Evolutionary conservation across 1,140 invertebrate species (phyloP).

Genomic region (Bombus fervidus): DNA sequence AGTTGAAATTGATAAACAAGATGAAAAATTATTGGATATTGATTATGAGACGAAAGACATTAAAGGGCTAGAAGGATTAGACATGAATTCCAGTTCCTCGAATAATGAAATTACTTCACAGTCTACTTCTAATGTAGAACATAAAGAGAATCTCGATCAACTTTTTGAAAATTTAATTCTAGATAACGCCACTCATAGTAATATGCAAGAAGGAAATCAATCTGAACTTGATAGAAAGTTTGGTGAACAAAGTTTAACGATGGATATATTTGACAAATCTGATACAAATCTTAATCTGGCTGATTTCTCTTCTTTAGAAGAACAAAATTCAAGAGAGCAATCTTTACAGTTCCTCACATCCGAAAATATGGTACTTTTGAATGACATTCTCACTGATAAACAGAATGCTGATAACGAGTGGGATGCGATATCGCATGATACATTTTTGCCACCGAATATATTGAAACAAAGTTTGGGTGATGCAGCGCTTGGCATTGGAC

Average conservation of each 20-base stretch:
- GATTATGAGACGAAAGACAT: slow-evolving; percentile 62
- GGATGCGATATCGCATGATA: slow-evolving; percentile 75
- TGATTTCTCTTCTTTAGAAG: slow-evolving; percentile 60
- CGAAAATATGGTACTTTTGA: slow-evolving; percentile 76
- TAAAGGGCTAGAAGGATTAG: slow-evolving; percentile 49
- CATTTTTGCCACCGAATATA: slow-evolving; percentile 78
- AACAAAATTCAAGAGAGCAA: slow-evolving; percentile 60
- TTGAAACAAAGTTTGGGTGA: slow-evolving; percentile 79
- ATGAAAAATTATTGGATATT: slow-evolving; percentile 75
- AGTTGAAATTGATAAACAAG: slow-evolving; percentile 59
- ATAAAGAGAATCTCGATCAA: slow-evolving; percentile 69
- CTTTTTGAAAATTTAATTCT: slow-evolving; percentile 69
- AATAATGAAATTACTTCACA: slow-evolving; percentile 50
- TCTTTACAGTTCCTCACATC: slow-evolving; percentile 73
- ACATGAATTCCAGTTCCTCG: slow-evolving; percentile 50
- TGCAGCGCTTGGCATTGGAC: slow-evolving; percentile 62
- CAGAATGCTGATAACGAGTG: slow-evolving; percentile 67
- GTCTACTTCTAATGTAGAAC: slow-evolving; percentile 37
- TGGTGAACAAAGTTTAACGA: slow-evolving; percentile 64
- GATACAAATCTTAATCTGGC: slow-evolving; percentile 63
- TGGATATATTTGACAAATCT: slow-evolving; percentile 70
- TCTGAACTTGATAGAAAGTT: slow-evolving; percentile 68
- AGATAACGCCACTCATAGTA: slow-evolving; percentile 39
- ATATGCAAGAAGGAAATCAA: slow-evolving; percentile 37
- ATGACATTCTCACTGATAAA: slow-evolving; percentile 77